Percentiles rank a stretch among this genome's conserved stretches.
Evolutionary conservation across 2,113 vertebrate genomes (phyloP).

Genomic region (Caranx ignobilis): DNA sequence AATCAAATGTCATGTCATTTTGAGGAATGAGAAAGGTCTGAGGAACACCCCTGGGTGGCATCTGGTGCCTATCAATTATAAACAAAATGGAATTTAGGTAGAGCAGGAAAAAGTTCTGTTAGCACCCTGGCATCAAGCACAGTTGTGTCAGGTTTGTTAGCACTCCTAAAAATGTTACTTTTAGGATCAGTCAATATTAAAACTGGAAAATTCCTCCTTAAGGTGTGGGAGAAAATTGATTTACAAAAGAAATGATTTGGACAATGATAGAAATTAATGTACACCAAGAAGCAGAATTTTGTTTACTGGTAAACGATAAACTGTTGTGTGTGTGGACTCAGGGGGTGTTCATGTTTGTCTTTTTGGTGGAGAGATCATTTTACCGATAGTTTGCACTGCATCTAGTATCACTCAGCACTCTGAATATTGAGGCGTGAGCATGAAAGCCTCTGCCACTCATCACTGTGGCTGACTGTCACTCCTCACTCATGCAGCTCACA

Average conservation of each 20-base stretch:
- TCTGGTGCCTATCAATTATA: conserved; percentile 57
- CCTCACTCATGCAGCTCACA: neutral
- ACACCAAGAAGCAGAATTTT: too few relatives aligned
- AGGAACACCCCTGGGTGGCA: conserved; percentile 66
- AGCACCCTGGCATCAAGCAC: neutral
- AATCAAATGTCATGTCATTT: conserved; percentile 46
- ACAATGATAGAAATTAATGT: too few relatives aligned
- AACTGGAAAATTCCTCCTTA: neutral
- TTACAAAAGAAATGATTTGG: neutral
- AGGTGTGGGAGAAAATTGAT: too few relatives aligned
- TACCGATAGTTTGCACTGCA: neutral
- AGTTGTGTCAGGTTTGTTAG: too few relatives aligned
- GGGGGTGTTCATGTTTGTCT: neutral
- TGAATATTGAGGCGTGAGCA: neutral
- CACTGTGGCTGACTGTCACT: neutral
- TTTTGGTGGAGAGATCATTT: neutral
- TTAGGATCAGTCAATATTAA: neutral
- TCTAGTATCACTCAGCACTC: neutral
- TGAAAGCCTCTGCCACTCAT: neutral
- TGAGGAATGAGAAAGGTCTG: conserved; percentile 22
- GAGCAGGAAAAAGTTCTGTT: conserved; percentile 18
- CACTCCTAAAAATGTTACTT: too few relatives aligned
- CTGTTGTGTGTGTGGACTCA: too few relatives aligned
- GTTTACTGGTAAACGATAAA: too few relatives aligned
- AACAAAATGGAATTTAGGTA: conserved; percentile 39